Conservation (phyloP, 2,888 invertebrate species). For the Rhagium mordax region DNA sequence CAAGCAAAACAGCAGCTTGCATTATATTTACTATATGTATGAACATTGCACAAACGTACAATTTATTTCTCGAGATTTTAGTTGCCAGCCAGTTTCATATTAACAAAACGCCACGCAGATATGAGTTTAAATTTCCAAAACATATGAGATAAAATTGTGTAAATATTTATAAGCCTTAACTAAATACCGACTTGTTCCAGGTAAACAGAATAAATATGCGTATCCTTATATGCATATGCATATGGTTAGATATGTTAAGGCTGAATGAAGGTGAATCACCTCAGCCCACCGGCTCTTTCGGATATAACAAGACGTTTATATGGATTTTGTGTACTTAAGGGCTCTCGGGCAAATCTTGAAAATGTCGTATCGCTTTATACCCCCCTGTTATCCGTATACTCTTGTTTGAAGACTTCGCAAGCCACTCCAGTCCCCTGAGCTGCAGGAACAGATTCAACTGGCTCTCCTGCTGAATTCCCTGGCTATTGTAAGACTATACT, state of each 20-base stretch:
- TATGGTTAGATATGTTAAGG: constrained; percentile 39
- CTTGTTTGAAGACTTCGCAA: constrained; percentile 54
- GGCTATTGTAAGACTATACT: constrained; percentile 37
- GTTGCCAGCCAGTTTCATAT: too few species aligned
- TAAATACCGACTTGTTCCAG: neutral
- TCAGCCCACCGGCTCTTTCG: constrained; percentile 51
- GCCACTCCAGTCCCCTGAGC: constrained; percentile 52
- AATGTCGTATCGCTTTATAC: constrained; percentile 65
- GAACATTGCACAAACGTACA: too few species aligned
- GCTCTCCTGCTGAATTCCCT: constrained; percentile 45
- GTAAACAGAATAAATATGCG: constrained; percentile 13
- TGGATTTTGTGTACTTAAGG: constrained; percentile 66
- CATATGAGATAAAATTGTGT: neutral
- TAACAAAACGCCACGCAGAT: neutral
- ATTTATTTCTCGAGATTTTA: too few species aligned
- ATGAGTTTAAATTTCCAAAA: neutral
- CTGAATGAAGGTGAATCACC: constrained; percentile 50
- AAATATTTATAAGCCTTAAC: constrained; percentile 28
- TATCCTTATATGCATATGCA: constrained; percentile 43
- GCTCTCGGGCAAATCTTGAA: constrained; percentile 65
- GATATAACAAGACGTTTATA: constrained; percentile 64
- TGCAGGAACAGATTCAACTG: constrained; percentile 46
- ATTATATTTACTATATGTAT: too few species aligned
- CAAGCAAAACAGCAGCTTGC: too few species aligned
- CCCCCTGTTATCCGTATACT: constrained; percentile 47